Evolutionary conservation across 2,888 invertebrate species (phyloP).

Genomic region (Brachypalpus laphriformis): DNA sequence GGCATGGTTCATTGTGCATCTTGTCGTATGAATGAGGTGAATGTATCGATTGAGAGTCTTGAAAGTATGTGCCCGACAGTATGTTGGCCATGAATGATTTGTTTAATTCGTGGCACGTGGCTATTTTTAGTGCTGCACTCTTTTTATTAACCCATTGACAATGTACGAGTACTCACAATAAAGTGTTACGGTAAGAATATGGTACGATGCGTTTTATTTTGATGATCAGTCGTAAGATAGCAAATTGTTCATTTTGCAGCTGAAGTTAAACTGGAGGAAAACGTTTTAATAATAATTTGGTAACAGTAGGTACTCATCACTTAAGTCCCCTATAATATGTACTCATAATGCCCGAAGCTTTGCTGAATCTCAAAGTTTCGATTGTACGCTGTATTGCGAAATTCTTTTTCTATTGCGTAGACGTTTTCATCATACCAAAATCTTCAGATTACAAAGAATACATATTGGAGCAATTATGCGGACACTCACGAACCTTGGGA

Average conservation of each 20-base stretch:
- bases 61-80: constrained; percentile 22
- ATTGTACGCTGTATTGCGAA: too few relatives aligned
- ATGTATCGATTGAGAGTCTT: constrained; percentile 38
- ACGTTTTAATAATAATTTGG: not conserved
- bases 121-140: not conserved
- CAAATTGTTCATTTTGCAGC: not conserved
- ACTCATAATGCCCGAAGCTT: too few relatives aligned
- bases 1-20: constrained; percentile 35
- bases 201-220: not conserved
- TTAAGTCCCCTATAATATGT: too few relatives aligned
- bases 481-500: too few relatives aligned
- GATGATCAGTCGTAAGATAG: not conserved
- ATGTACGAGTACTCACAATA: too few relatives aligned
- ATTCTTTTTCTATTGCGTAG: too few relatives aligned
- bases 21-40: constrained; percentile 25
- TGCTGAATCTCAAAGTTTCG: too few relatives aligned
- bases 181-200: not conserved
- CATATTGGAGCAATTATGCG: too few relatives aligned
- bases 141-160: not conserved
- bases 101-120: constrained; percentile 29
- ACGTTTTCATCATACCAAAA: too few relatives aligned
- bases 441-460: too few relatives aligned
- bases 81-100: constrained; percentile 49
- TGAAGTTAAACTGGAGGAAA: not conserved
- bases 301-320: too few relatives aligned